A percentile compares a stretch with the other conserved stretches of the same genome.
Evolutionary conservation across 1,140 invertebrate genomes (phyloP).

Genomic region (Nautilus pompilius): DNA sequence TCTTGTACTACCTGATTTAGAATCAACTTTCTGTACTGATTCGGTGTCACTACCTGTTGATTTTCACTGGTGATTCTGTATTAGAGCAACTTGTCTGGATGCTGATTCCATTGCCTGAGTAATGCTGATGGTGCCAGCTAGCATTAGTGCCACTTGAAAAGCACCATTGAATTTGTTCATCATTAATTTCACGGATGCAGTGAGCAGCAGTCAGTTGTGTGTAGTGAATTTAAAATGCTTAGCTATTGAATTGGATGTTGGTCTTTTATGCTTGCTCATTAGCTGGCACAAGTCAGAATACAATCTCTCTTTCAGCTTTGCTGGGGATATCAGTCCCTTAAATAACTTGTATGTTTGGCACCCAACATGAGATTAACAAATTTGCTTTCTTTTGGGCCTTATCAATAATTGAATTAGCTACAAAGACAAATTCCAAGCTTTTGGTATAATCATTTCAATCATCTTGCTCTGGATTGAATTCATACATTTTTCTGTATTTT

Average conservation of each 20-base stretch:
- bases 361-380: conserved; percentile 9
- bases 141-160: conserved; percentile 19
- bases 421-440: conserved; percentile 9
- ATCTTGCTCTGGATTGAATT: not conserved
- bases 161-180: conserved; percentile 14
- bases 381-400: conserved; percentile 5
- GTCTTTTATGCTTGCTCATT: conserved; percentile 16
- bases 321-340: conserved; percentile 10
- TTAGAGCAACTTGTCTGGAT: too few species aligned
- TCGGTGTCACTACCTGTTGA: too few species aligned
- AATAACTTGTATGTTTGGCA: conserved; percentile 14
- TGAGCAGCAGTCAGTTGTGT: not conserved
- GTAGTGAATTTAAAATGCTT: conserved; percentile 19
- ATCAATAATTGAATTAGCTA: conserved; percentile 7
- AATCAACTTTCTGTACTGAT: too few species aligned
- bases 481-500: not conserved
- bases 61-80: too few species aligned
- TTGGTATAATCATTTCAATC: conserved; percentile 13
- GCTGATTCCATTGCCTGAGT: too few species aligned
- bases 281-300: conserved; percentile 12
- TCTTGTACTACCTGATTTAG: too few species aligned
- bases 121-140: too few species aligned
- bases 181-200: conserved; percentile 10
- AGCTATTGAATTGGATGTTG: conserved; percentile 14
- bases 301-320: conserved; percentile 8